These are phyloP conservation scores for Steinernema hermaphroditum DNA, from an alignment of 2,888 invertebrate genomes.

Conservation along the genomic window DNA sequence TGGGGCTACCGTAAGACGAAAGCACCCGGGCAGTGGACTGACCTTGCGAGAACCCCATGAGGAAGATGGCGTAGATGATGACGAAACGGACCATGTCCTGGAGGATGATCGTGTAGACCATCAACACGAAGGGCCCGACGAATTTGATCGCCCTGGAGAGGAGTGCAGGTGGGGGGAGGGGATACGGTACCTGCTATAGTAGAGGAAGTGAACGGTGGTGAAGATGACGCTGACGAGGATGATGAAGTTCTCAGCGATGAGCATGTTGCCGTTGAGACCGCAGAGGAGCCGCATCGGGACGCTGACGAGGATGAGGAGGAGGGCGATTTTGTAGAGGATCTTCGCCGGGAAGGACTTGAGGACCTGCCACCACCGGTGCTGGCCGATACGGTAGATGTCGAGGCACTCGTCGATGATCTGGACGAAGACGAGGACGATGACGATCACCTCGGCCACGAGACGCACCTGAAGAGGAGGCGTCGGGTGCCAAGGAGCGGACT, in stretches of 20 bases:
- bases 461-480: constrained; percentile 41
- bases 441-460: constrained; percentile 50
- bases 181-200: constrained; percentile 72
- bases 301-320: constrained; percentile 74
- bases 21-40: constrained; percentile 36
- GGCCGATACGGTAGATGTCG: constrained; percentile 58
- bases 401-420: constrained; percentile 53
- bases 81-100: constrained; percentile 93
- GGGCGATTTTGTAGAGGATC: constrained; percentile 89
- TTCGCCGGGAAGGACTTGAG: constrained; percentile 85
- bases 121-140: constrained; percentile 96
- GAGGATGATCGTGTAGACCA: constrained; percentile 97
- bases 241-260: constrained; percentile 71
- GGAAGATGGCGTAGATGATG: constrained; percentile 92
- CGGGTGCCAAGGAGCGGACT: neutral
- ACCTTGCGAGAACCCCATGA: constrained; percentile 90
- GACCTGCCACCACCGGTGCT: constrained; percentile 76
- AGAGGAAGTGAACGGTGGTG: constrained; percentile 92
- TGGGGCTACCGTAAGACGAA: constrained; percentile 39
- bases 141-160: constrained; percentile 77
- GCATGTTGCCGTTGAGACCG: constrained; percentile 76
- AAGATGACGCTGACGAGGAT: constrained; percentile 88
- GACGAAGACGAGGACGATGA: constrained; percentile 47
- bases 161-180: neutral
- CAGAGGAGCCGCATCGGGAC: constrained; percentile 50